Percentiles rank a stretch among this genome's conserved stretches.
phyloP scores from a whole-genome alignment of 2,113 vertebrate genomes.

The Heliornis fulica region DNA sequence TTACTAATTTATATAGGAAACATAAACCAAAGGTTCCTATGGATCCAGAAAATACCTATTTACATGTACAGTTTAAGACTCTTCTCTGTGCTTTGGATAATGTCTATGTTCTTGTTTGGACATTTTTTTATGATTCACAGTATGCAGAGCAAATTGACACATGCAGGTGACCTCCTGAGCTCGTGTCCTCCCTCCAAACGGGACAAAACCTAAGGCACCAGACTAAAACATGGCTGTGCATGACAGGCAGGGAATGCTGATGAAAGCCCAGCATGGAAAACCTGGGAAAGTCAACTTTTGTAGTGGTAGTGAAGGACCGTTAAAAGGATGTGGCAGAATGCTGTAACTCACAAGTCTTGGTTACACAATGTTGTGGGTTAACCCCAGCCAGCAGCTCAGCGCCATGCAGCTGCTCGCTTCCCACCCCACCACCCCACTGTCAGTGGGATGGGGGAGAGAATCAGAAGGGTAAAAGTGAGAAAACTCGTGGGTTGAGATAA shows the following conservation, averaged over 20 bases:
- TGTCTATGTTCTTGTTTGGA: not conserved
- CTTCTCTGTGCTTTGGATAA: not conserved
- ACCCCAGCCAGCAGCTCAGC: no score
- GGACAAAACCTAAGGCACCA: not conserved
- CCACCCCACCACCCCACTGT: no score
- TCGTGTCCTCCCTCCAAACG: not conserved
- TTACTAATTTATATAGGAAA: not conserved
- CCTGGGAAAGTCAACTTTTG: not conserved
- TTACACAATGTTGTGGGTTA: not conserved
- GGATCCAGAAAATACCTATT: not conserved
- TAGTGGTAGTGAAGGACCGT: not conserved
- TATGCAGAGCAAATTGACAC: not conserved
- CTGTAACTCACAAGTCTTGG: not conserved
- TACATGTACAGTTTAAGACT: not conserved
- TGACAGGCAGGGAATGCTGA: not conserved
- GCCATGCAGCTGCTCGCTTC: no score
- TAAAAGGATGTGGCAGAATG: not conserved
- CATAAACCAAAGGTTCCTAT: not conserved
- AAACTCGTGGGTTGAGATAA: no score
- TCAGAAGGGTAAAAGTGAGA: no score
- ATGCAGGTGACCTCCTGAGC: not conserved
- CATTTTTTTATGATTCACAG: not conserved
- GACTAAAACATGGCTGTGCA: not conserved
- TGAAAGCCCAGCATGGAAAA: not conserved
- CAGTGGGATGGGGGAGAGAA: no score